phyloP scores from a whole-genome alignment of 2,888 invertebrate species.

The Pandemis cinnamomeana region DNA sequence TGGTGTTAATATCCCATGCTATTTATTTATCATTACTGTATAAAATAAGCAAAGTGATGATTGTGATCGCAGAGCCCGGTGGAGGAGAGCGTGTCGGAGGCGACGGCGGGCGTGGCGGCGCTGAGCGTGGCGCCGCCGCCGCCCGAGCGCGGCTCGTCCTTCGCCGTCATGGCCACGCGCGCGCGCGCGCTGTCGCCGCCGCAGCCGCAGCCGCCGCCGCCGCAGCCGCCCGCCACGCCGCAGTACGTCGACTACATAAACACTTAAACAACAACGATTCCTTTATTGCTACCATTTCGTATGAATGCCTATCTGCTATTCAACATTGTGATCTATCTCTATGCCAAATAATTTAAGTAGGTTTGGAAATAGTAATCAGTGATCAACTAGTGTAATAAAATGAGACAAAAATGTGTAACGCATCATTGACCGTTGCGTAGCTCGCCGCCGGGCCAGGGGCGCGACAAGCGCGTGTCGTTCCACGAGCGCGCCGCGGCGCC shows the following conservation, averaged over 20 bases:
- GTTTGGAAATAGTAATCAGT: no score
- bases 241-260: slow-evolving; percentile 62
- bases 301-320: no score
- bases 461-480: slow-evolving; percentile 90
- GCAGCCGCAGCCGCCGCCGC: slow-evolving; percentile 57
- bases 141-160: slow-evolving; percentile 95
- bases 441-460: slow-evolving; percentile 62
- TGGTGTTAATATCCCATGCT: no score
- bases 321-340: no score
- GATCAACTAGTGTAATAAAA: no score
- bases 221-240: slow-evolving; percentile 83
- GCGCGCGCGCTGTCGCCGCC: slow-evolving; percentile 73
- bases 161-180: slow-evolving; percentile 91
- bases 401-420: neutral
- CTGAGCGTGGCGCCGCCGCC: slow-evolving; percentile 85
- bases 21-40: no score
- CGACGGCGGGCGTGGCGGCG: slow-evolving; percentile 47
- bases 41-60: neutral
- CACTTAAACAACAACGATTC: no score
- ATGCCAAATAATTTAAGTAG: no score
- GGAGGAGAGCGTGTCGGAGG: slow-evolving; percentile 58
- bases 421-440: slow-evolving; percentile 47
- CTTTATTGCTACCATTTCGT: no score
- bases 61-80: slow-evolving; percentile 43
- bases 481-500: slow-evolving; percentile 84